Percentiles rank a stretch among this genome's conserved stretches.
Conservation (phyloP, 2,888 invertebrate genomes). For the Drosophila pseudotakahashii region DNA sequence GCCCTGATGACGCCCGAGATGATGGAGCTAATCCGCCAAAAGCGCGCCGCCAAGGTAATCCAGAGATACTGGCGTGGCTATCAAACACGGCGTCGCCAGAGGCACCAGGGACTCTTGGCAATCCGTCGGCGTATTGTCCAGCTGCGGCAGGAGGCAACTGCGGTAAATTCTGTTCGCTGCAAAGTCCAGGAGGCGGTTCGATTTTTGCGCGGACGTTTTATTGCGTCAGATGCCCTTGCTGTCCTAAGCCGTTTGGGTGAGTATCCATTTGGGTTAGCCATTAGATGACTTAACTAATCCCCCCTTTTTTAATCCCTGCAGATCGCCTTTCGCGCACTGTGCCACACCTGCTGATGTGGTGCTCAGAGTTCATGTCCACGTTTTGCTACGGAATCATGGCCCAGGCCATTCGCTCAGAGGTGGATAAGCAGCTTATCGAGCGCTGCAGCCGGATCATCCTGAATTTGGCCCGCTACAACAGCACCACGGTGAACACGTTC, state of each 20-base stretch:
- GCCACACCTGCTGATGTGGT: conserved; percentile 82
- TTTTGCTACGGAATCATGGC: conserved; percentile 85
- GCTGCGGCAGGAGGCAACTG: conserved; percentile 65
- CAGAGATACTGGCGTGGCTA: conserved; percentile 87
- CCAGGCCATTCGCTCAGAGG: conserved; percentile 84
- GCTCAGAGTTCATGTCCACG: conserved; percentile 82
- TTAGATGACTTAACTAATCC: neutral
- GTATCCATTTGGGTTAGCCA: neutral
- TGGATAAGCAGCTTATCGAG: conserved; percentile 84
- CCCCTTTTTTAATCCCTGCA: conserved; percentile 24
- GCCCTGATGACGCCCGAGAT: conserved; percentile 85
- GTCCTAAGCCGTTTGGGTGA: conserved; percentile 81
- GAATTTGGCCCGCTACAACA: conserved; percentile 87
- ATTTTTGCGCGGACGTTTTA: conserved; percentile 79
- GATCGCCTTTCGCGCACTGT: conserved; percentile 84
- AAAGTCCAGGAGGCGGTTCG: conserved; percentile 81
- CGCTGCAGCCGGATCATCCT: conserved; percentile 86
- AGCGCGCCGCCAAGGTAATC: conserved; percentile 87
- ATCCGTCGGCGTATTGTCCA: conserved; percentile 77
- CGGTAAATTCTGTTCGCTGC: conserved; percentile 75
- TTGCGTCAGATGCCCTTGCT: conserved; percentile 77
- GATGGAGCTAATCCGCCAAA: conserved; percentile 83
- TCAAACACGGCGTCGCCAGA: conserved; percentile 77
- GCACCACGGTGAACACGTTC: conserved; percentile 87
- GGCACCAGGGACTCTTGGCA: conserved; percentile 63